Conservation (phyloP, 2,797 vertebrate genomes). For the Triplophysa yarkandensis region DNA sequence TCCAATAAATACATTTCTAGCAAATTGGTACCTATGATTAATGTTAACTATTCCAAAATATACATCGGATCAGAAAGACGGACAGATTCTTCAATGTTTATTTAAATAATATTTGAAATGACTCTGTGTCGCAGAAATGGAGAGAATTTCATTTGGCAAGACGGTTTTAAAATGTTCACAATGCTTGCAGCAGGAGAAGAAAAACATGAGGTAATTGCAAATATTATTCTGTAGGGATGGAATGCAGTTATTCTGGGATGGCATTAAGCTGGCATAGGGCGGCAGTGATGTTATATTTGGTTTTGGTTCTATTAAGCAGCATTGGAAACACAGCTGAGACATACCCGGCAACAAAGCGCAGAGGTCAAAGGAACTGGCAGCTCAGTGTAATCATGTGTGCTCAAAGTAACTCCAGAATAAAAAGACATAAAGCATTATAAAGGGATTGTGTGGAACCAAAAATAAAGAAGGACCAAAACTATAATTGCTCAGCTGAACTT, state of each 20-base stretch:
- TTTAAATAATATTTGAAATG: too few species aligned
- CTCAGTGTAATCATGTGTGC: neutral
- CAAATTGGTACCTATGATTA: too few species aligned
- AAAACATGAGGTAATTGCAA: constrained; percentile 38
- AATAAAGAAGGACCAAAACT: constrained; percentile 4
- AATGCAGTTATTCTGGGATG: constrained; percentile 33
- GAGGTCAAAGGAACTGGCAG: constrained; percentile 26
- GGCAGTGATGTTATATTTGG: constrained; percentile 41
- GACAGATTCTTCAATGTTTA: neutral
- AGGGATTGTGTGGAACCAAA: neutral
- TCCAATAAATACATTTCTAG: too few species aligned
- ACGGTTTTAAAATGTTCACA: neutral
- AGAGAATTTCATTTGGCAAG: constrained; percentile 7
- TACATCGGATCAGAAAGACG: neutral
- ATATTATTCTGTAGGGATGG: constrained; percentile 46
- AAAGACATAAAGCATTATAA: constrained; percentile 36
- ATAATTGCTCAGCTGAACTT: constrained; percentile 3
- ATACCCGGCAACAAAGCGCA: constrained; percentile 16
- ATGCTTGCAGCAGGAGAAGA: constrained; percentile 22
- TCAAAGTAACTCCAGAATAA: constrained; percentile 35
- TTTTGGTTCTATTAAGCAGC: constrained; percentile 16
- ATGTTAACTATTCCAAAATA: too few species aligned
- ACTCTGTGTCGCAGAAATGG: neutral
- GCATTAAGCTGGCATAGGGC: constrained; percentile 21
- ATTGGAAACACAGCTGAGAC: neutral